phyloP scores from a whole-genome alignment of 1,140 invertebrate genomes.

The Drosophila subpulchrella region DNA sequence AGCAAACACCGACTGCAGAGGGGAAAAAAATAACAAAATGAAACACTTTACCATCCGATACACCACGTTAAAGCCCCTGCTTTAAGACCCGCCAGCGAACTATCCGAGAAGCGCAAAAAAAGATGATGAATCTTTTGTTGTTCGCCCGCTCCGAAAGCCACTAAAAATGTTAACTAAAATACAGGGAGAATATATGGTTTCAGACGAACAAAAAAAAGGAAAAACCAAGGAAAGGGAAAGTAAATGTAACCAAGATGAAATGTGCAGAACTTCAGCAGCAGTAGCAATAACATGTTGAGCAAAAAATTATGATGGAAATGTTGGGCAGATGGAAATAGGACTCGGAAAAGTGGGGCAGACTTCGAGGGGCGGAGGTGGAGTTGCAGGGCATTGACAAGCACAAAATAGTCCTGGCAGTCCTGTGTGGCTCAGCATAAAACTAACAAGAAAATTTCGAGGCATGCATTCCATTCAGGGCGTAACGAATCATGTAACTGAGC shows the following conservation, averaged over 20 bases:
- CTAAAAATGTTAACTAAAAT: constrained; percentile 70
- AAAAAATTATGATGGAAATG: constrained; percentile 61
- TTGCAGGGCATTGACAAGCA: constrained; percentile 37
- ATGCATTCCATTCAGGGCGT: constrained; percentile 28
- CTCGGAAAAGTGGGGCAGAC: constrained; percentile 19
- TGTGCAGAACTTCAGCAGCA: constrained; percentile 30
- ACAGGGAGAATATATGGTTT: constrained; percentile 44
- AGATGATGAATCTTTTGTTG: constrained; percentile 69
- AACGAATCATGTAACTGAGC: constrained; percentile 37
- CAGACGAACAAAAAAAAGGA: constrained; percentile 16
- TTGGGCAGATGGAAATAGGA: constrained; percentile 40
- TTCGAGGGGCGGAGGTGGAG: neutral
- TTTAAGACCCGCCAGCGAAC: constrained; percentile 24
- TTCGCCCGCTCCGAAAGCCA: constrained; percentile 49
- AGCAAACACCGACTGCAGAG: neutral
- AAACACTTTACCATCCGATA: constrained; percentile 19
- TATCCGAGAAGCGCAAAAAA: constrained; percentile 37
- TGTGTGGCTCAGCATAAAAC: constrained; percentile 35
- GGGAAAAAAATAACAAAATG: constrained; percentile 7
- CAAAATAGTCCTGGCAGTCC: constrained; percentile 21
- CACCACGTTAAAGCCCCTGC: constrained; percentile 30
- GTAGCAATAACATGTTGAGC: constrained; percentile 55
- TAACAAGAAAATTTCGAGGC: constrained; percentile 33
- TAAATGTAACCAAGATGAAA: constrained; percentile 66
- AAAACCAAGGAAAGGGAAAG: constrained; percentile 54